phyloP scores from a whole-genome alignment of 2,888 invertebrate genomes.

The Mesorhabditis spiculigera region DNA sequence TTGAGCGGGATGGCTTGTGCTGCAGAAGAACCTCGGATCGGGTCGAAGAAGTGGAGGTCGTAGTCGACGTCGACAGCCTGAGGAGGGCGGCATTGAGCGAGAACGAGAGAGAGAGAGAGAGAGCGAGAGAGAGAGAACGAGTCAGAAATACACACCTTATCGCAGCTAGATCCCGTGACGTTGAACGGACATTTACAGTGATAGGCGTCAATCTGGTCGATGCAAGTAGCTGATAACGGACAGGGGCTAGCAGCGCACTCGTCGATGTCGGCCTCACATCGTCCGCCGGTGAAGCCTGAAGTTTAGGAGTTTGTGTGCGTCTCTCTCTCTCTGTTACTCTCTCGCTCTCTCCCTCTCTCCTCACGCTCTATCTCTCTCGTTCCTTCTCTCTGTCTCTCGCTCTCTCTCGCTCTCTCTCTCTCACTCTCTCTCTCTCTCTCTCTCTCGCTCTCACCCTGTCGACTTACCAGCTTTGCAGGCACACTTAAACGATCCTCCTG shows the following conservation, averaged over 20 bases:
- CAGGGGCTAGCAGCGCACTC: conserved; percentile 54
- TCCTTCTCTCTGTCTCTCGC: too few relatives aligned
- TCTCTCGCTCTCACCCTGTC: background rate
- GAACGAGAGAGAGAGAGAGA: too few relatives aligned
- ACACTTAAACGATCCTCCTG: conserved; percentile 73
- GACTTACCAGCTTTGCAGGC: conserved; percentile 74
- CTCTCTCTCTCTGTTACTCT: background rate
- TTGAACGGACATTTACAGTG: conserved; percentile 96
- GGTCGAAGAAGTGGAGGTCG: conserved; percentile 88
- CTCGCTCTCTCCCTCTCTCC: background rate
- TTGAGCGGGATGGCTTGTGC: conserved; percentile 83
- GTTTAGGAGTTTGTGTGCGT: background rate
- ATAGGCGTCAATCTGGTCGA: conserved; percentile 70
- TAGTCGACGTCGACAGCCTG: conserved; percentile 87
- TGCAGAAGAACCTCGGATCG: conserved; percentile 79
- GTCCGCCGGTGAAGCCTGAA: conserved; percentile 50
- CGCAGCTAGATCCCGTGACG: conserved; percentile 89
- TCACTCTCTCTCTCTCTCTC: too few relatives aligned
- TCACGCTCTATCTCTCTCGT: too few relatives aligned
- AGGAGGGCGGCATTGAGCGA: background rate
- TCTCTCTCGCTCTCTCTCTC: too few relatives aligned
- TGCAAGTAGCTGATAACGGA: conserved; percentile 47
- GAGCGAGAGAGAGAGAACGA: too few relatives aligned
- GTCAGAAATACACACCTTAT: conserved; percentile 66
- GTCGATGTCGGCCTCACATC: conserved; percentile 55